Base-by-base conservation (phyloP, 1,140 invertebrate species). In the Zophobas morio region DNA sequence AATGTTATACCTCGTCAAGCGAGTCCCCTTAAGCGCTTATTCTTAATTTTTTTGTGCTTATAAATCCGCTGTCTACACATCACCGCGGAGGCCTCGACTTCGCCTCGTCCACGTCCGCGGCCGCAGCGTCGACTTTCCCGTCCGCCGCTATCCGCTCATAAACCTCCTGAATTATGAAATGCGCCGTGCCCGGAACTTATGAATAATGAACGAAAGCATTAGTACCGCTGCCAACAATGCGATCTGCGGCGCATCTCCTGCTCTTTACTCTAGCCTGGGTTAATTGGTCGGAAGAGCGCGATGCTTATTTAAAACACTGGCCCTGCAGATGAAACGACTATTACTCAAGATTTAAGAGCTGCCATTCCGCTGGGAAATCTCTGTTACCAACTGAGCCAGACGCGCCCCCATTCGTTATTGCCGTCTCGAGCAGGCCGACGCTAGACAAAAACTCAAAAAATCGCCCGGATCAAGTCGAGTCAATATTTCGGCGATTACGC, bases 271-370 rank as follows among this genome's bases (percentile, higher is more conserved):
- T 54, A 39, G 63, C 2, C 40, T 54, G 54, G 49, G 49, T 56
- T 73, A 73, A 73, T 73, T 73, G 71, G 71, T 73, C 49, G 71
- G 71, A 73, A 73, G 71, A 73, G 71, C 49, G 54, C 71, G 71
- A 73, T 73, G 71, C 71, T 73, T 73, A 73, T 73, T 73, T 73
- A 73, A 73, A 73, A 73, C 71, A 73, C 71, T 73, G 71, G 71
- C 54, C 71, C 70, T 73, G 71, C 71, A 73, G 71, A 73, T 73
- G 71, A 73, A 73, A 73, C 71, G 71, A 49, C 71, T 73, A 73
- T 73, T 73, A 73, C 71, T 73, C 71, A 73, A 73, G 71, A 73
- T 73, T 73, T 73, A 73, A 73, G 71, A 73, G 71, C 71, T 42
- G 71, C 54, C 54, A 56, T 73, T 73, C 71, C 71, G 49, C 40